phyloP scores from a whole-genome alignment of 2,888 invertebrate genomes.

The Hypercompe scribonia region DNA sequence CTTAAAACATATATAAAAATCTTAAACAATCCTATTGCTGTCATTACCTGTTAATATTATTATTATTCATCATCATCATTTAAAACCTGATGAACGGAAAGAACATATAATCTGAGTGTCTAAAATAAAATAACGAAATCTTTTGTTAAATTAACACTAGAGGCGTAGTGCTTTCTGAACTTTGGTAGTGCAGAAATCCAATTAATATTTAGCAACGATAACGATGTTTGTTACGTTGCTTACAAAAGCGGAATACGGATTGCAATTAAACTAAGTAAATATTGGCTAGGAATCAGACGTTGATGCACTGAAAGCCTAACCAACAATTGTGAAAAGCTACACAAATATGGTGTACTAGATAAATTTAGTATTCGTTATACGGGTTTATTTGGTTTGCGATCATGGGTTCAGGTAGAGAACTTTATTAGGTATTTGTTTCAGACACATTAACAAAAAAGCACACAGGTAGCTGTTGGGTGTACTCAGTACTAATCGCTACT shows the following conservation, averaged over 20 bases:
- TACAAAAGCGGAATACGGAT: conserved; percentile 1
- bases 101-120: background rate
- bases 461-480: background rate
- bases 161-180: background rate
- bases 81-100: too few species aligned
- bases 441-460: background rate
- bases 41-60: too few species aligned
- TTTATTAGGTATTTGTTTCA: background rate
- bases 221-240: background rate
- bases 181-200: background rate
- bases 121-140: background rate
- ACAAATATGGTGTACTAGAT: background rate
- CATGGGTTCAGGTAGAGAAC: background rate
- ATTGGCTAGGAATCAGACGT: background rate
- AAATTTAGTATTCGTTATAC: background rate
- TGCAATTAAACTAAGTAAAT: conserved; percentile 6
- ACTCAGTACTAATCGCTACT: background rate
- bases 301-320: background rate
- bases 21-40: too few species aligned
- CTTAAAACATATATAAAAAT: too few species aligned
- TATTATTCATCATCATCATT: too few species aligned
- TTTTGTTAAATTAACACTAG: background rate
- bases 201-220: conserved; percentile 8
- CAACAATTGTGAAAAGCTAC: background rate
- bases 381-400: background rate